phyloP scores from a whole-genome alignment of 2,888 invertebrate species.

The Tachina grossa region DNA sequence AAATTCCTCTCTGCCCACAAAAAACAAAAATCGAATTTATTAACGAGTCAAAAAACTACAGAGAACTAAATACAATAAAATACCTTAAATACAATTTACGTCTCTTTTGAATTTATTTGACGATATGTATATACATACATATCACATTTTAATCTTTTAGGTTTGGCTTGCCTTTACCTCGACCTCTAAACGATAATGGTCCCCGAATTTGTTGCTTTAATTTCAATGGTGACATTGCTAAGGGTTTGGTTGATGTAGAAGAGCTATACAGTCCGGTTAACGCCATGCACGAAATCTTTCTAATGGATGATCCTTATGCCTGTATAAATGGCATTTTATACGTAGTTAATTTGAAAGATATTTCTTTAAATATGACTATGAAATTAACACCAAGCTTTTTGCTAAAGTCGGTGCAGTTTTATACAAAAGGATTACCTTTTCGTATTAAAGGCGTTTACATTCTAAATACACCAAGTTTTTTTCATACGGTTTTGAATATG shows the following conservation, averaged over 20 bases:
- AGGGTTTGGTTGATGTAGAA: constrained; percentile 82
- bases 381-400: constrained; percentile 85
- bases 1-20: background rate
- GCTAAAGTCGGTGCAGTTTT: constrained; percentile 84
- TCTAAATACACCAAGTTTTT: constrained; percentile 85
- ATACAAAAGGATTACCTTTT: constrained; percentile 86
- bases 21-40: too few species aligned
- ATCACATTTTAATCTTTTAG: constrained; percentile 56
- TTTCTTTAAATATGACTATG: constrained; percentile 84
- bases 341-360: constrained; percentile 85
- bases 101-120: too few species aligned
- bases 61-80: too few species aligned
- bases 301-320: constrained; percentile 84
- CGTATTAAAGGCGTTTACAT: constrained; percentile 85
- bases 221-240: constrained; percentile 84
- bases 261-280: constrained; percentile 84
- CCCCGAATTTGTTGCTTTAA: constrained; percentile 83
- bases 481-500: constrained; percentile 84
- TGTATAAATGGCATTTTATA: constrained; percentile 84
- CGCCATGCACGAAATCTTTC: constrained; percentile 85
- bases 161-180: constrained; percentile 74
- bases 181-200: constrained; percentile 81
- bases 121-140: background rate
- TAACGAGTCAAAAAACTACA: too few species aligned
- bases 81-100: too few species aligned